Percentiles rank a stretch among this genome's conserved stretches.
phyloP scores from a whole-genome alignment of 2,797 vertebrate genomes.

The Falco rusticolus region DNA sequence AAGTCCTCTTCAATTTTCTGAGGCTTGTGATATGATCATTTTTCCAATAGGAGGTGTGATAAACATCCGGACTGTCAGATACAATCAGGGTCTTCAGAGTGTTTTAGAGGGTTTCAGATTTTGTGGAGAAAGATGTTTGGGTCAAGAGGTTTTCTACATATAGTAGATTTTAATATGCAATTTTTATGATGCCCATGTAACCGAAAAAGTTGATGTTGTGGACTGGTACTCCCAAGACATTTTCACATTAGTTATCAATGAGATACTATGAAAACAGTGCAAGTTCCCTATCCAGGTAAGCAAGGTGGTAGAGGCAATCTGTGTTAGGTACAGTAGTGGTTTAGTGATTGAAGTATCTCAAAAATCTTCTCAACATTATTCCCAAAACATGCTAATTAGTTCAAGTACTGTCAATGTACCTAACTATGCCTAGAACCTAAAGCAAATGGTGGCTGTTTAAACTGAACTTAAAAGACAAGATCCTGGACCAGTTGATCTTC shows the following conservation, averaged over 20 bases:
- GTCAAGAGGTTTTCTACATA: not conserved
- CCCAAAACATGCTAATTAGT: not conserved
- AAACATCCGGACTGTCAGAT: not conserved
- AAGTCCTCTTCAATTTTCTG: not conserved
- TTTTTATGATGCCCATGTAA: not conserved
- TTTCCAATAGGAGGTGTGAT: not conserved
- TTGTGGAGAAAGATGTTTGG: not conserved
- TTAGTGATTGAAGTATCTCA: not conserved
- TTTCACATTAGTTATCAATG: not conserved
- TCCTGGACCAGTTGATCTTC: not conserved
- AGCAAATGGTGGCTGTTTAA: not conserved
- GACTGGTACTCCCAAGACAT: not conserved
- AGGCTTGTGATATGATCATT: not conserved
- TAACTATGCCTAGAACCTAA: not conserved
- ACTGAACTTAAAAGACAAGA: not conserved
- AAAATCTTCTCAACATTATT: not conserved
- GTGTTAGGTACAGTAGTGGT: not conserved
- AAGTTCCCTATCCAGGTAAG: not conserved
- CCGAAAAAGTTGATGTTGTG: not conserved
- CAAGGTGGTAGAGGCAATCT: not conserved
- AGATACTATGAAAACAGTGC: not conserved
- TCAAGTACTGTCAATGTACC: not conserved
- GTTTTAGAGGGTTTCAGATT: not conserved
- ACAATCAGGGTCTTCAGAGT: not conserved
- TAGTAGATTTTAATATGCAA: not conserved